A percentile compares a stretch with the other conserved stretches of the same genome.
These are phyloP conservation scores for Cremastinae sp. DNA, from an alignment of 2,888 invertebrate genomes.

Conservation along the genomic window DNA sequence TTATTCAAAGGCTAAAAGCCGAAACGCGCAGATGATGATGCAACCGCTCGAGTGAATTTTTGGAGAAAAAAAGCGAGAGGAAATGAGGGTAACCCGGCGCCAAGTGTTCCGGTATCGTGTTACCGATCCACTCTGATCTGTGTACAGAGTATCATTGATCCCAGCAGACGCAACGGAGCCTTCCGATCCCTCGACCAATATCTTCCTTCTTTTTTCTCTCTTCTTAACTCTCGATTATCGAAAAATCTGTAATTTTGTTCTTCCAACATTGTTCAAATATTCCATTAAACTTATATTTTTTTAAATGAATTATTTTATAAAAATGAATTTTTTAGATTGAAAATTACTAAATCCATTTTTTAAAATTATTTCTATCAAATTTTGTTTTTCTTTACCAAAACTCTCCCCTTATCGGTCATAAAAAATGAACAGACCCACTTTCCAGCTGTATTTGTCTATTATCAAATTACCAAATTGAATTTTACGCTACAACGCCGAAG, in stretches of 20 bases:
- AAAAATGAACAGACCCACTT: constrained; percentile 31
- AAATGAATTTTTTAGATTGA: too few relatives aligned
- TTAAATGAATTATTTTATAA: too few relatives aligned
- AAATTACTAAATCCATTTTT: too few relatives aligned
- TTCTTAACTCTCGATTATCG: too few relatives aligned
- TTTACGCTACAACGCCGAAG: constrained; percentile 74
- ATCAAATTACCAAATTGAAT: constrained; percentile 75
- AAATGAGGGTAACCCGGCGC: constrained; percentile 60
- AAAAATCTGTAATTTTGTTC: too few relatives aligned
- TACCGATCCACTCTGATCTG: constrained; percentile 64
- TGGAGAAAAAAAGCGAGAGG: constrained; percentile 59
- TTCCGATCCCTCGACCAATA: too few relatives aligned
- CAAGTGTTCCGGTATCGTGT: constrained; percentile 67
- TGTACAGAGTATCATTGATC: constrained; percentile 45
- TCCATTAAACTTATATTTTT: too few relatives aligned
- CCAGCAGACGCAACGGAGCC: not conserved
- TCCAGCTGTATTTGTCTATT: constrained; percentile 75
- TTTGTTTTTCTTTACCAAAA: not conserved
- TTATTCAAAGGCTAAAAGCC: constrained; percentile 80
- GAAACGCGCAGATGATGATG: constrained; percentile 65
- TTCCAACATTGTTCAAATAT: too few relatives aligned
- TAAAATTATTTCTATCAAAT: too few relatives aligned
- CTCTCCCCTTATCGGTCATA: constrained; percentile 42
- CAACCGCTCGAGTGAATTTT: not conserved
- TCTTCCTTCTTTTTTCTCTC: too few relatives aligned